Percentiles rank a stretch among this genome's conserved stretches.
phyloP scores from a whole-genome alignment of 2,888 invertebrate species.

The Ellobium chinense region DNA sequence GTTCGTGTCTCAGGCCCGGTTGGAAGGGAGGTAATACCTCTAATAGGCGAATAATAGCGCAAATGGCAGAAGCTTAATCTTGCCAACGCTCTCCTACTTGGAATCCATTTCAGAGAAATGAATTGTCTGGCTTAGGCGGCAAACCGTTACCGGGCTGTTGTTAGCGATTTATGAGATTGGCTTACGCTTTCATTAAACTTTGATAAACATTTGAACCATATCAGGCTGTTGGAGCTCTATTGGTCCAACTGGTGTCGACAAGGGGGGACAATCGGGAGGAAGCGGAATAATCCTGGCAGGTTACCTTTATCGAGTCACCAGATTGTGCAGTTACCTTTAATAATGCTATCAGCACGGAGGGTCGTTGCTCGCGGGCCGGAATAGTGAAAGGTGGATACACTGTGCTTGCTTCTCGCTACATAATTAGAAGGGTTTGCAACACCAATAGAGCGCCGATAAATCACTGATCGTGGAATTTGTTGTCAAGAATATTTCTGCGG shows the following conservation, averaged over 20 bases:
- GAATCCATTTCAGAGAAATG: neutral
- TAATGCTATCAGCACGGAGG: neutral
- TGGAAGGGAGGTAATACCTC: neutral
- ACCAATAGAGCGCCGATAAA: neutral
- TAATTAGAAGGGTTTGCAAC: neutral
- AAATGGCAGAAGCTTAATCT: neutral
- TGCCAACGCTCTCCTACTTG: neutral
- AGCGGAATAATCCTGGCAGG: neutral
- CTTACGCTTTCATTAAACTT: slow-evolving; percentile 3
- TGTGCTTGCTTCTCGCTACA: neutral
- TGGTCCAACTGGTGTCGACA: neutral
- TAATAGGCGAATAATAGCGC: neutral
- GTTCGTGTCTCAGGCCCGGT: neutral
- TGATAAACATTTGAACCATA: slow-evolving; percentile 8
- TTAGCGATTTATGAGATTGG: slow-evolving; percentile 12
- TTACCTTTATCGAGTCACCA: slow-evolving; percentile 4
- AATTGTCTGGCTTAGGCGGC: neutral
- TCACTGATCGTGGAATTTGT: neutral
- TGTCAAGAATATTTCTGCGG: neutral
- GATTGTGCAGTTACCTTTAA: neutral
- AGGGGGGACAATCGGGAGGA: neutral
- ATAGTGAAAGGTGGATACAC: neutral
- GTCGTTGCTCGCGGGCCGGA: neutral
- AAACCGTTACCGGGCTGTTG: neutral
- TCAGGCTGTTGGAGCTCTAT: slow-evolving; percentile 10